Evolutionary conservation across 2,797 vertebrate genomes (phyloP), one percentile per base, ranked within the genome.

Genomic region (Choloepus didactylus): DNA sequence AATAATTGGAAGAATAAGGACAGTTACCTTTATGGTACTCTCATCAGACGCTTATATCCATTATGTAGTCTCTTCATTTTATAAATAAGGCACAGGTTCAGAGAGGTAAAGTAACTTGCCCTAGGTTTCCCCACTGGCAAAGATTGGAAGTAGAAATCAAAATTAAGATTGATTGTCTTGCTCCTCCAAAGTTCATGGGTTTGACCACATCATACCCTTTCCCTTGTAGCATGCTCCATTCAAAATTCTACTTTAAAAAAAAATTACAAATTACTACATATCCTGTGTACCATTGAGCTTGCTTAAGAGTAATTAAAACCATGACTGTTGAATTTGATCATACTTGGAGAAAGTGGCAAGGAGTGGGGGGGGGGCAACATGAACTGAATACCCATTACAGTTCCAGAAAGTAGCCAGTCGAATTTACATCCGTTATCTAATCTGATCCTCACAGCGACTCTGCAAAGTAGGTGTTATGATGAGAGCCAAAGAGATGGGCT

Each of bases 251-350:
- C 46, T 93, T 91, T 87, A 35, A 35, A 35, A 86, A 35, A 80
- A 90, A 95, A 29, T 94, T 56, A 90, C 29, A 95, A 95, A 67
- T 92, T 70, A 64, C 59, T 91, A 1, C 16, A 66, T 93, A 73
- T 75, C 73, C 82, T 70, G 56, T 91, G 81, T 95, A 90, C 62
- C 64, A 91, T 51, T 94, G 81, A 75, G 49, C 35, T 96, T 89
- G n/a, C 86, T 85, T 51, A 72, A 95, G 38, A 82, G 82, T 95
- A 94, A 97, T 97, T 93, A 93, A 94, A 96, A 54, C 46, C 51
- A 85, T 18, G 51, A 66, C 54, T 29, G 21, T 87, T 88, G 91
- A 94, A 75, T 90, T 64, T 87, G 84, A 64, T 89, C 72, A 70
- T 85, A 46, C 44, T 94, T 96, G 72, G 66, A 75, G n/a, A 75